Evolutionary conservation across 2,113 vertebrate species (phyloP).

Genomic region (Ailuropoda melanoleuca): DNA sequence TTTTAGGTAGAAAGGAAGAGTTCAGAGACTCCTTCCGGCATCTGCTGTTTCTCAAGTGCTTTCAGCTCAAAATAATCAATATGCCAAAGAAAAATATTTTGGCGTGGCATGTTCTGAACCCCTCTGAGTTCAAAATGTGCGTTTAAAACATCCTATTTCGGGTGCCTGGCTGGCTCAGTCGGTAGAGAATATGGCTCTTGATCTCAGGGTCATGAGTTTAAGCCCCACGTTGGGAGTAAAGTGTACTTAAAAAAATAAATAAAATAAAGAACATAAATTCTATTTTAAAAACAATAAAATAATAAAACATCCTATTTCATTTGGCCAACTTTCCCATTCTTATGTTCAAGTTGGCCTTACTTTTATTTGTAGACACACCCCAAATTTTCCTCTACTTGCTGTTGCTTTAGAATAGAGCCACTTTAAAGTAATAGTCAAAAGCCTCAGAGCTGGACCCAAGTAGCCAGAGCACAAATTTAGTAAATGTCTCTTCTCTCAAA

Average conservation of each 20-base stretch:
- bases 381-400: background rate
- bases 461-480: background rate
- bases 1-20: background rate
- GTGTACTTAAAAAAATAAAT: background rate
- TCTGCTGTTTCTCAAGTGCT: background rate
- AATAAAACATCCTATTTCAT: background rate
- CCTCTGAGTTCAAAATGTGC: background rate
- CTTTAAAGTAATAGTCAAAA: background rate
- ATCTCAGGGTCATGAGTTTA: background rate
- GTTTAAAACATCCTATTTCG: background rate
- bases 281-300: background rate
- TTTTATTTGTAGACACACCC: background rate
- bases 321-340: background rate
- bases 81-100: background rate
- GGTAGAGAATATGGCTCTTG: background rate
- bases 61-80: background rate
- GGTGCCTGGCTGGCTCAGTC: background rate
- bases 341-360: background rate
- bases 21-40: background rate
- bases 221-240: background rate
- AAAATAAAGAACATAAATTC: background rate
- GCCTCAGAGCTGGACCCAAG: background rate
- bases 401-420: background rate
- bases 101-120: background rate
- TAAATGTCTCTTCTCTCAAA: background rate